Percentiles rank a stretch among this genome's conserved stretches.
Evolutionary conservation across 1,140 invertebrate genomes (phyloP).

Genomic region (Zaprionus tsacasi): DNA sequence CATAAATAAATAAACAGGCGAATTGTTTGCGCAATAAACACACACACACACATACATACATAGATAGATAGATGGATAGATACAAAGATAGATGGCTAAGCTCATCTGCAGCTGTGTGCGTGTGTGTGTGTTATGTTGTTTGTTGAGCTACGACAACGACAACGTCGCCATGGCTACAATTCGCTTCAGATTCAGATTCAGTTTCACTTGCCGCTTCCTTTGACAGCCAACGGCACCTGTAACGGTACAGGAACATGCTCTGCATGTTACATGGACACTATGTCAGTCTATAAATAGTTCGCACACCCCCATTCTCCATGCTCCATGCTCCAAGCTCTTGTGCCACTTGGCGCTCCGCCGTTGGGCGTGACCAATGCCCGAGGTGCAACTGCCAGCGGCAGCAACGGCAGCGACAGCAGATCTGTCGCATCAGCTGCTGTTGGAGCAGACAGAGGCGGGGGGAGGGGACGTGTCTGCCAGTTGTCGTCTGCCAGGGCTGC

Average conservation of each 20-base stretch:
- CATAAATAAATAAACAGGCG: conserved; percentile 71
- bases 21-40: conserved; percentile 75
- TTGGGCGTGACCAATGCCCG: conserved; percentile 27
- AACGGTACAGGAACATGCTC: conserved; percentile 4
- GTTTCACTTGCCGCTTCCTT: conserved; percentile 27
- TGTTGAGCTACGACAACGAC: conserved; percentile 18
- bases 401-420: conserved; percentile 9
- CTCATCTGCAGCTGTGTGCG: conserved; percentile 17
- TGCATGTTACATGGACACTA: conserved; percentile 42
- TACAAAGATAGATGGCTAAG: conserved; percentile 22
- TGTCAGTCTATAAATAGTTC: conserved; percentile 53
- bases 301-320: background rate
- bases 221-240: conserved; percentile 12
- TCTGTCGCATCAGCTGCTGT: conserved; percentile 5
- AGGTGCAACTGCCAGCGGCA: conserved; percentile 41
- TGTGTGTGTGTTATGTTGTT: conserved; percentile 27
- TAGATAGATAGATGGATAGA: conserved; percentile 5
- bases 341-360: background rate
- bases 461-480: conserved; percentile 33
- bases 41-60: conserved; percentile 37
- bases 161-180: conserved; percentile 40
- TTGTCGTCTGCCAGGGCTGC: conserved; percentile 25
- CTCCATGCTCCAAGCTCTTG: background rate
- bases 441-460: conserved; percentile 16
- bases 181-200: conserved; percentile 33